Evolutionary conservation across 2,113 vertebrate genomes (phyloP).

Genomic region (Gila orcuttii): DNA sequence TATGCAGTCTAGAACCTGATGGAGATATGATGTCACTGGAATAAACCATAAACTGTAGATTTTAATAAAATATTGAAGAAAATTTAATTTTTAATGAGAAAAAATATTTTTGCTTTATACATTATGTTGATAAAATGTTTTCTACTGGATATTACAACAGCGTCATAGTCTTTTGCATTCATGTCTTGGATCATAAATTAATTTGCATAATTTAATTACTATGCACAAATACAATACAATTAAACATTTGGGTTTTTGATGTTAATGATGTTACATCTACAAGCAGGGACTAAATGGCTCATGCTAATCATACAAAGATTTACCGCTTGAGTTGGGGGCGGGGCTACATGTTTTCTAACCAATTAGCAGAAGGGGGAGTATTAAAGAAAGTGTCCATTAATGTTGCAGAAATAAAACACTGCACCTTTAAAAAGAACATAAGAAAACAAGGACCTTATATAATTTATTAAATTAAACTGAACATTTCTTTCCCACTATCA

Average conservation of each 20-base stretch:
- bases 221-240: background rate
- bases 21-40: background rate
- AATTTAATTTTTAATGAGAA: background rate
- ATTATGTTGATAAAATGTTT: background rate
- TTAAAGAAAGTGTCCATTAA: background rate
- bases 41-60: background rate
- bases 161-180: background rate
- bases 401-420: background rate
- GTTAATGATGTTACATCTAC: no score
- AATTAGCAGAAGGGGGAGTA: background rate
- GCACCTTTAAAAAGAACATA: background rate
- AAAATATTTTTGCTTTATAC: background rate
- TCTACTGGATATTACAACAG: background rate
- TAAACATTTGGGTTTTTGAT: background rate
- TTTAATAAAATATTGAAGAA: background rate
- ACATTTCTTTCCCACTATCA: slow-evolving; percentile 3
- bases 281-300: no score
- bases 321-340: background rate
- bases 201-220: background rate
- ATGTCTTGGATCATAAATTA: background rate
- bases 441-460: background rate
- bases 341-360: background rate
- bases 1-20: slow-evolving; percentile 37
- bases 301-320: no score
- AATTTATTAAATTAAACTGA: background rate